These are phyloP conservation scores for Pollenia angustigena DNA, from an alignment of 2,888 invertebrate genomes.

Conservation along the genomic window DNA sequence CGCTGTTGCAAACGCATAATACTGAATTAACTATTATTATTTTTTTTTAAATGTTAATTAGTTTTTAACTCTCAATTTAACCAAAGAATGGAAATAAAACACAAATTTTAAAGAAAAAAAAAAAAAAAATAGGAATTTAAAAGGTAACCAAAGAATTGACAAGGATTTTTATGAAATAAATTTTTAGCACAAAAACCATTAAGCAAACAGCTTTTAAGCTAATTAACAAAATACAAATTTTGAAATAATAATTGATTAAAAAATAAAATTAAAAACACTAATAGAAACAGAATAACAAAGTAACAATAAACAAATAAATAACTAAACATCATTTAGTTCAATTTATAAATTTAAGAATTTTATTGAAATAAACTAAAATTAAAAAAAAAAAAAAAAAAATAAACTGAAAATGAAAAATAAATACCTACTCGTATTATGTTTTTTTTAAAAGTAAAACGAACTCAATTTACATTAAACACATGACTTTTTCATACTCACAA, in stretches of 20 bases:
- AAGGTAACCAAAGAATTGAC: neutral
- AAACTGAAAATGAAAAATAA: neutral
- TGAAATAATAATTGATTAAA: neutral
- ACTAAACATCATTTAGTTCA: conserved; percentile 50
- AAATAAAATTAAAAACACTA: conserved; percentile 30
- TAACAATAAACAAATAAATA: conserved; percentile 23
- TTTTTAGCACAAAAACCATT: conserved; percentile 15
- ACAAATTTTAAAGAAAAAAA: conserved; percentile 3
- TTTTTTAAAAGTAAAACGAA: neutral
- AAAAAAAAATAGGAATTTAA: neutral
- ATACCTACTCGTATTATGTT: neutral
- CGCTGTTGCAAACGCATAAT: conserved; percentile 75
- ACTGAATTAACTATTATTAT: neutral
- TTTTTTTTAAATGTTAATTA: conserved; percentile 26
- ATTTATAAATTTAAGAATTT: conserved; percentile 66
- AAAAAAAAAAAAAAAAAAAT: conserved; percentile 21
- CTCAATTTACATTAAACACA: neutral
- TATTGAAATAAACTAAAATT: conserved; percentile 43
- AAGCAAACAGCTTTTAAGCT: conserved; percentile 21
- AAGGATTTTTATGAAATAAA: neutral
- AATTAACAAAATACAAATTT: conserved; percentile 13
- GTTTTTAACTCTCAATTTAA: conserved; percentile 27
- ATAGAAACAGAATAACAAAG: neutral
- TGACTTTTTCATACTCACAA: neutral
- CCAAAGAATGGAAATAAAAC: conserved; percentile 35